Conservation (phyloP, 2,113 vertebrate genomes). For the Actenoides lindsayi region DNA sequence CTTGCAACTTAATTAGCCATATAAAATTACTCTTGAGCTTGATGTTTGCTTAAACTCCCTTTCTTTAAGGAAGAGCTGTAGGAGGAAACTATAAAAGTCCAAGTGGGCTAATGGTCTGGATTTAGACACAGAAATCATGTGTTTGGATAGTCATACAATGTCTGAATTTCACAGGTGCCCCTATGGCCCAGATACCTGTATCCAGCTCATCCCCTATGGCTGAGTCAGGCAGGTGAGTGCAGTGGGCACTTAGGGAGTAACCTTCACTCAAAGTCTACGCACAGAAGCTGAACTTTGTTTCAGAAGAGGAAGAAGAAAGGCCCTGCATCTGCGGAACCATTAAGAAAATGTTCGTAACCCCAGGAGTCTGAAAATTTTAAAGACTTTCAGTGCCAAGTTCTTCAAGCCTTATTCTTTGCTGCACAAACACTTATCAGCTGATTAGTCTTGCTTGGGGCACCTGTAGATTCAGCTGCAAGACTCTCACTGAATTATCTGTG, state of each 20-base stretch:
- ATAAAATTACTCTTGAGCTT: slow-evolving; percentile 2
- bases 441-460: neutral
- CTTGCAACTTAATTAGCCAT: neutral
- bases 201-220: neutral
- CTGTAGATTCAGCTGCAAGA: neutral
- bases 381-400: neutral
- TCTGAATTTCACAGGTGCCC: neutral
- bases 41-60: slow-evolving; percentile 21
- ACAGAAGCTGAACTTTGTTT: neutral
- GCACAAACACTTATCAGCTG: neutral
- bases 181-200: neutral
- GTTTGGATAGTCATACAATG: neutral
- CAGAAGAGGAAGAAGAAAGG: neutral
- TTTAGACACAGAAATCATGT: slow-evolving; percentile 28
- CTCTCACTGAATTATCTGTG: neutral
- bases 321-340: neutral
- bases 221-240: neutral
- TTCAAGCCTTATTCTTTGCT: neutral
- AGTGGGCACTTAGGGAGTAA: neutral
- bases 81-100: slow-evolving; percentile 41
- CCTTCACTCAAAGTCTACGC: neutral
- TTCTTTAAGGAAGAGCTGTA: slow-evolving; percentile 46
- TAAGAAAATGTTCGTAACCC: neutral
- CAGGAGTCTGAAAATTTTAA: neutral
- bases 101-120: neutral